phyloP scores from a whole-genome alignment of 2,888 invertebrate genomes.

The Tetropium fuscum region DNA sequence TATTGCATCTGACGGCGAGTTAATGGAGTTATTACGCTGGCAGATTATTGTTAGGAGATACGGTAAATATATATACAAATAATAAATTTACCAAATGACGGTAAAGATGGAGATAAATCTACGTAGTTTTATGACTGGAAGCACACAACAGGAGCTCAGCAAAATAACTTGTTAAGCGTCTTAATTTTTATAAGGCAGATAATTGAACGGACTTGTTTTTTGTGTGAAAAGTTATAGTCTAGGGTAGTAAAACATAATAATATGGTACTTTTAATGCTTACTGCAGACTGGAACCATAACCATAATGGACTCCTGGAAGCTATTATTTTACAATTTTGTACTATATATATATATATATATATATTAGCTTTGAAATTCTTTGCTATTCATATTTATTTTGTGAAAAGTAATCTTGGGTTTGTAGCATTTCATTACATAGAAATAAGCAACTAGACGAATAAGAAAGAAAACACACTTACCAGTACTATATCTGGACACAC shows the following conservation, averaged over 20 bases:
- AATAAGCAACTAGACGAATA: no score
- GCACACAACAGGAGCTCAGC: constrained; percentile 1
- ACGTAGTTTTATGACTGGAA: constrained; percentile 11
- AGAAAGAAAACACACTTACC: no score
- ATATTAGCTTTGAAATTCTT: no score
- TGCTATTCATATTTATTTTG: no score
- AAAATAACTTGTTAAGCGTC: constrained; percentile 1
- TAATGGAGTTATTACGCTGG: constrained; percentile 21
- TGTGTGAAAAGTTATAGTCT: background rate
- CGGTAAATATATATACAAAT: constrained; percentile 11
- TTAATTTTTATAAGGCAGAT: background rate
- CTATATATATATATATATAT: no score
- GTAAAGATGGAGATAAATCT: constrained; percentile 18
- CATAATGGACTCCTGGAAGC: no score
- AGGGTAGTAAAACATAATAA: constrained; percentile 5
- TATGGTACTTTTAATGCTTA: no score
- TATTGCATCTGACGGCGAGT: constrained; percentile 15
- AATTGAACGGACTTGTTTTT: constrained; percentile 12
- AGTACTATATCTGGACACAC: no score
- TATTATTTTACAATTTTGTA: no score
- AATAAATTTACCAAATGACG: constrained; percentile 10
- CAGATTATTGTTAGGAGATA: constrained; percentile 20
- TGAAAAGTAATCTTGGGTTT: no score
- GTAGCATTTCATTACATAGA: no score
- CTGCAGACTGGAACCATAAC: no score